phyloP scores from a whole-genome alignment of 1,140 invertebrate species.

The Battus philenor region DNA sequence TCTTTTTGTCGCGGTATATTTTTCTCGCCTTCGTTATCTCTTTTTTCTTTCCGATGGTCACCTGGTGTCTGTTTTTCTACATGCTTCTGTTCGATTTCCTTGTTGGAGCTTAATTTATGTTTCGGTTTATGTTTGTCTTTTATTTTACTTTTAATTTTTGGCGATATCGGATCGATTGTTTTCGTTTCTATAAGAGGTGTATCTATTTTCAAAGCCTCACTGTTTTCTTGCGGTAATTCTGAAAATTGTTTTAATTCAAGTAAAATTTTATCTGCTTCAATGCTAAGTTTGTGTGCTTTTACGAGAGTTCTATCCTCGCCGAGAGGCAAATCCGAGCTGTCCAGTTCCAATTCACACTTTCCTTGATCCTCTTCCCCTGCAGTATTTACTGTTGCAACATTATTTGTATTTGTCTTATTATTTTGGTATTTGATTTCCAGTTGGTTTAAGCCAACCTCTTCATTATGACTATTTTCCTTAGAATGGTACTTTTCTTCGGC shows the following conservation, averaged over 20 bases:
- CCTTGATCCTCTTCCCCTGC: slow-evolving; percentile 9
- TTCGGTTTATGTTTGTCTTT: slow-evolving; percentile 19
- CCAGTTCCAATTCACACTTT: slow-evolving; percentile 12
- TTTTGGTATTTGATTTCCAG: slow-evolving; percentile 4
- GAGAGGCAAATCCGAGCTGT: slow-evolving; percentile 10
- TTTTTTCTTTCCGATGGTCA: slow-evolving; percentile 12
- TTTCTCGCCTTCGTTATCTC: slow-evolving; percentile 21
- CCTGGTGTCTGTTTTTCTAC: slow-evolving; percentile 13
- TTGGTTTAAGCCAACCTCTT: not conserved
- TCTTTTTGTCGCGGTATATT: slow-evolving; percentile 30
- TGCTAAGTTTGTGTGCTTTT: slow-evolving; percentile 56
- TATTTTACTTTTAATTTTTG: slow-evolving; percentile 1
- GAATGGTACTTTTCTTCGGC: slow-evolving; percentile 17
- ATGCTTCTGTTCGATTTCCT: slow-evolving; percentile 23
- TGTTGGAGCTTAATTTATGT: slow-evolving; percentile 30
- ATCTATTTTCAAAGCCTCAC: slow-evolving; percentile 13
- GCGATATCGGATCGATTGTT: slow-evolving; percentile 1
- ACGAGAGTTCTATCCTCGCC: slow-evolving; percentile 33
- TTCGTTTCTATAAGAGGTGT: not conserved
- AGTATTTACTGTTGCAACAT: slow-evolving; percentile 2
- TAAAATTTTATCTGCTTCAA: slow-evolving; percentile 58
- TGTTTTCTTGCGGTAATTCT: slow-evolving; percentile 39
- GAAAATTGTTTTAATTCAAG: slow-evolving; percentile 48
- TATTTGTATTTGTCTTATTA: slow-evolving; percentile 11
- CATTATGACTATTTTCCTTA: not conserved